Base-by-base conservation (phyloP, 2,888 invertebrate species). In the Chloromyia formosa region DNA sequence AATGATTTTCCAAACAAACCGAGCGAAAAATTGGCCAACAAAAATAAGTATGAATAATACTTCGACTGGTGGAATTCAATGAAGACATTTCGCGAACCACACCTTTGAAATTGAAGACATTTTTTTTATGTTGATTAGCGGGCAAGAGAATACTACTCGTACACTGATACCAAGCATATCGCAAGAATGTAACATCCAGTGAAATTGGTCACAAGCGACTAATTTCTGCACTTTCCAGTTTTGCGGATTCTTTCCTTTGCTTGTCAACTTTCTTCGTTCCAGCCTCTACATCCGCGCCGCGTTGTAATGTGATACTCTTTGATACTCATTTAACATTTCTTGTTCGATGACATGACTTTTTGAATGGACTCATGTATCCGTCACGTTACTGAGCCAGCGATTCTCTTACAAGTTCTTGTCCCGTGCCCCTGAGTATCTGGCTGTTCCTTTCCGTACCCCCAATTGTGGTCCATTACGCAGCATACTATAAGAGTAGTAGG, bases 191-290 rank as follows among this genome's bases (percentile, higher is more conserved):
- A 42, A 12, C 10, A n/a, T 9, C 23, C n/a, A 66, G 45, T 18
- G 66, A 66, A 66, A 66, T 49, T 66, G 27, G 66, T 42, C 42
- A 49, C 66, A 49, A 49, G 7, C n/a, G 66, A 66, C 20, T 66
- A 49, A 66, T 22, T 66, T 66, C 49, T 22, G 35, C 66, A 49
- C 66, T 66, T 66, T 66, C 66, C 66, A 20, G 35, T 35, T 49
- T 66, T 66, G 42, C 61, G 40, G 62, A 62, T 40, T 62, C 23
- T 62, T 23, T n/a, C 12, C 27, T 35, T 35, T 40, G 10, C 49
- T 66, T 66, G 22, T 22, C 49, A 66, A 66, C 66, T 66, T 66
- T 66, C 66, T 20, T 66, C n/a, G 12, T 66, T 66, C 1, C 22
- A 22, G 45, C 49, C 22, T 40, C 22, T 49, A 35, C 27, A 7